A percentile compares a stretch with the other conserved stretches of the same genome.
Evolutionary conservation across 2,797 vertebrate species (phyloP).

Genomic region (Sebastes itinus): DNA sequence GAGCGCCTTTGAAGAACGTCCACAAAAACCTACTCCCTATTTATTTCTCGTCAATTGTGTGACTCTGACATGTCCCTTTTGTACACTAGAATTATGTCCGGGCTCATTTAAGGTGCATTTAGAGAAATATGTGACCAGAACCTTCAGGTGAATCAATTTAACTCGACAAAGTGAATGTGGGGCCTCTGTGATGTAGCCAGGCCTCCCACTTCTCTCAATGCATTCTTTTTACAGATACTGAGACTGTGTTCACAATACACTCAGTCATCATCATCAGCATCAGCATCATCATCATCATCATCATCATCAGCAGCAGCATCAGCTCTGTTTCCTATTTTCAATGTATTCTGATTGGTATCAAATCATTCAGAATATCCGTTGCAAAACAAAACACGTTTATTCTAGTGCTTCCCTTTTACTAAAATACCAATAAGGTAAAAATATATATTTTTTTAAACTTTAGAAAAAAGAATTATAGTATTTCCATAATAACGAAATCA

Average conservation of each 20-base stretch:
- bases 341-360: not conserved
- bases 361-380: not conserved
- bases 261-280: not conserved
- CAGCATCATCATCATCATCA: not conserved
- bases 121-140: slow-evolving; percentile 60
- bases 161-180: slow-evolving; percentile 35
- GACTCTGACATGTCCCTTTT: slow-evolving; percentile 57
- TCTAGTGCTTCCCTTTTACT: not conserved
- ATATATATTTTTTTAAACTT: not conserved
- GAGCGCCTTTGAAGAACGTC: slow-evolving; percentile 66
- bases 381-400: not conserved
- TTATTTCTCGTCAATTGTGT: slow-evolving; percentile 62
- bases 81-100: slow-evolving; percentile 43
- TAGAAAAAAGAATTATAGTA: not conserved
- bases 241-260: slow-evolving; percentile 5
- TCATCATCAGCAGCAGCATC: not conserved
- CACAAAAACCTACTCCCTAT: slow-evolving; percentile 59
- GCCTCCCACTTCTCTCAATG: slow-evolving; percentile 27
- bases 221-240: slow-evolving; percentile 11
- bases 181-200: slow-evolving; percentile 43
- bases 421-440: not conserved
- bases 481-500: not conserved
- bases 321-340: not conserved
- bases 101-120: slow-evolving; percentile 59
- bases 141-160: slow-evolving; percentile 63